Conservation (phyloP, 2,888 invertebrate species). For the Ichneumoninae sp. region DNA sequence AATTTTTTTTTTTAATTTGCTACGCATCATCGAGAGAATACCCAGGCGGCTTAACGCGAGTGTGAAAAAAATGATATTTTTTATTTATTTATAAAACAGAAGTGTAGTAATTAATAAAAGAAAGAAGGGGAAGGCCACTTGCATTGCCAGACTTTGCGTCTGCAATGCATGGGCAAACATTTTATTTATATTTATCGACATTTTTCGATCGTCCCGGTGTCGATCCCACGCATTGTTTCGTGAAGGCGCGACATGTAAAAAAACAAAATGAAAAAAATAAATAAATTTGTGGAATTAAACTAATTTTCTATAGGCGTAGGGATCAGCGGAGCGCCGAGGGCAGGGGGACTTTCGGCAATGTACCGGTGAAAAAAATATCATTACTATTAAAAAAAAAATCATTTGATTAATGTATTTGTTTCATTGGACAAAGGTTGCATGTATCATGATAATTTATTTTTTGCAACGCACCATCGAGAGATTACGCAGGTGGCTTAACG, state of each 20-base stretch:
- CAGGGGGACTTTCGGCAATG: not conserved
- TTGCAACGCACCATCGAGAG: not conserved
- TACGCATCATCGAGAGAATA: not conserved
- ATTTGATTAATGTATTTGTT: not conserved
- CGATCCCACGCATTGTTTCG: not conserved
- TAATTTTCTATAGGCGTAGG: not conserved
- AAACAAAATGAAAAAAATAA: too few species aligned
- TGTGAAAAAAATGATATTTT: not conserved
- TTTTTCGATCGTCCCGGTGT: not conserved
- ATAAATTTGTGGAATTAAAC: not conserved
- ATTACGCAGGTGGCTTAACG: slow-evolving; percentile 2
- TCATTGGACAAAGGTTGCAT: not conserved
- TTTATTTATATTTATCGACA: not conserved
- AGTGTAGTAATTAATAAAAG: too few species aligned
- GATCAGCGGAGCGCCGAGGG: not conserved
- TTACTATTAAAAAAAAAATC: too few species aligned
- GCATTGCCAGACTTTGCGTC: too few species aligned
- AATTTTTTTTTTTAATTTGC: not conserved
- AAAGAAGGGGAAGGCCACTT: too few species aligned
- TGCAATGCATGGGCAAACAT: slow-evolving; percentile 14
- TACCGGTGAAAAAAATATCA: not conserved
- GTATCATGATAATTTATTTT: slow-evolving; percentile 12
- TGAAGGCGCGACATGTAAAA: not conserved
- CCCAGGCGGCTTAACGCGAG: not conserved
- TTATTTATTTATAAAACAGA: not conserved